Conservation (phyloP, 2,888 invertebrate species). For the Steinernema hermaphroditum region DNA sequence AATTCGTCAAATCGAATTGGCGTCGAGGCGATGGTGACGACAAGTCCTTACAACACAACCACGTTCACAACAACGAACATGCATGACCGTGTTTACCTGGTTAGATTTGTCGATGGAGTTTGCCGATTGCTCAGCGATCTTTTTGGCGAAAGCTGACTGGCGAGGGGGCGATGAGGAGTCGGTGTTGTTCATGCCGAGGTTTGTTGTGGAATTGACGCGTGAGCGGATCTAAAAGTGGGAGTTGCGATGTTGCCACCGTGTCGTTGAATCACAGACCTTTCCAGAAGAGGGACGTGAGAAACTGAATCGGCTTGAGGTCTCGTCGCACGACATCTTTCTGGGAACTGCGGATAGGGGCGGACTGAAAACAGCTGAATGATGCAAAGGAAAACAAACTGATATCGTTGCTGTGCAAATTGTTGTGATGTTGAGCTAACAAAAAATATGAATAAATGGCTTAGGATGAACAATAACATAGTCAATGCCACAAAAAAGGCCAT, state of each 20-base stretch:
- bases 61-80: constrained; percentile 16
- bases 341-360: background rate
- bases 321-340: background rate
- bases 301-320: background rate
- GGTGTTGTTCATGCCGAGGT: background rate
- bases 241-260: background rate
- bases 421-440: background rate
- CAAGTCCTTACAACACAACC: constrained; percentile 19
- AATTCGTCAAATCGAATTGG: background rate
- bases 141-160: constrained; percentile 20
- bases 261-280: background rate
- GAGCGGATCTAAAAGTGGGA: constrained; percentile 8
- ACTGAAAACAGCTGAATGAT: constrained; percentile 6
- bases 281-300: background rate
- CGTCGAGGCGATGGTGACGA: constrained; percentile 3
- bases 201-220: constrained; percentile 5
- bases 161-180: constrained; percentile 3
- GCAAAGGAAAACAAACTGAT: background rate
- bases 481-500: no score
- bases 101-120: constrained; percentile 1
- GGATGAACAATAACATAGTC: no score
- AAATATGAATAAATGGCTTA: background rate
- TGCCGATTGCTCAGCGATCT: constrained; percentile 13
- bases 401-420: background rate
- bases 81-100: background rate